phyloP scores from a whole-genome alignment of 2,888 invertebrate genomes.

The Leptinotarsa rubiginosa region DNA sequence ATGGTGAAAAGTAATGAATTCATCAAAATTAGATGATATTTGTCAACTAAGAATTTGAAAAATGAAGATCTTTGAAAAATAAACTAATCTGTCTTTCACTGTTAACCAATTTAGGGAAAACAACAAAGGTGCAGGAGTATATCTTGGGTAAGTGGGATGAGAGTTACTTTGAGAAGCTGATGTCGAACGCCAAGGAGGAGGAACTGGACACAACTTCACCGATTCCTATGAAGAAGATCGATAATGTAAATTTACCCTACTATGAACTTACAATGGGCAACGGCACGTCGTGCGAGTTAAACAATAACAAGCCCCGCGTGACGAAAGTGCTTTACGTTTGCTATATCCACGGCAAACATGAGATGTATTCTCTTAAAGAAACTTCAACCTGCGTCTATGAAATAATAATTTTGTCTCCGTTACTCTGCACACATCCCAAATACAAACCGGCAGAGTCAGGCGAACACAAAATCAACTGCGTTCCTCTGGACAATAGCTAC shows the following conservation, averaged over 20 bases:
- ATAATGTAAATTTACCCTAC: constrained; percentile 89
- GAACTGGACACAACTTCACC: constrained; percentile 68
- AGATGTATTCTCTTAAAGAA: constrained; percentile 93
- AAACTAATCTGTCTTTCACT: too few species aligned
- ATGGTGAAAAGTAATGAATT: too few species aligned
- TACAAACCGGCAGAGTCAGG: constrained; percentile 84
- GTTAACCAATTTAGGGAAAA: constrained; percentile 48
- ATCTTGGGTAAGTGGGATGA: constrained; percentile 83
- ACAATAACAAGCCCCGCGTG: constrained; percentile 79
- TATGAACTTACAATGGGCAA: constrained; percentile 87
- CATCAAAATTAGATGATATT: too few species aligned
- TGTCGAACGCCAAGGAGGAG: constrained; percentile 67
- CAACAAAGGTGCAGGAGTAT: constrained; percentile 86
- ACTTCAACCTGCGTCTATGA: constrained; percentile 95
- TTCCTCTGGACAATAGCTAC: constrained; percentile 75
- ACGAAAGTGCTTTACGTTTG: constrained; percentile 91
- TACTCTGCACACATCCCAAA: constrained; percentile 89
- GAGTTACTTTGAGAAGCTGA: constrained; percentile 72
- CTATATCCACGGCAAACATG: constrained; percentile 88
- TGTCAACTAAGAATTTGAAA: too few species aligned
- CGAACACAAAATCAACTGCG: constrained; percentile 82
- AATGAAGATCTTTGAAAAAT: too few species aligned
- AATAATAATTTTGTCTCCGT: constrained; percentile 86
- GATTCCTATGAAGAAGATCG: constrained; percentile 78
- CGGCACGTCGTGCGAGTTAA: constrained; percentile 94